Conservation (phyloP, 2,113 vertebrate genomes). For the Heteronetta atricapilla region DNA sequence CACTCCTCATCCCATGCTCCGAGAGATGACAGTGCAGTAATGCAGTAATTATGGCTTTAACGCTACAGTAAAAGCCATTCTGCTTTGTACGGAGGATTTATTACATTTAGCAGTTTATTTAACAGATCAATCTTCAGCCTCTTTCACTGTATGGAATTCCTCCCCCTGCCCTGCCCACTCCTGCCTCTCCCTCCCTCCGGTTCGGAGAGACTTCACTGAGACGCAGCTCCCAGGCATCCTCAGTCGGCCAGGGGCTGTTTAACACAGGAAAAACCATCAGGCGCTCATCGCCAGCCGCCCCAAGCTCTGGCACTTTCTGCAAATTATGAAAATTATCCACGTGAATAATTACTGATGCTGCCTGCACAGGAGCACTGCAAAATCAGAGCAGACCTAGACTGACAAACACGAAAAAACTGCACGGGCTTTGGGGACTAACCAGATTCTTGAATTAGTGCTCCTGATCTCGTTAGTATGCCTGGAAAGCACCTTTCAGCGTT, state of each 20-base stretch:
- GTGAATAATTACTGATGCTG: background rate
- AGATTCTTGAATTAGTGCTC: background rate
- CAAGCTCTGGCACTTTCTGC: background rate
- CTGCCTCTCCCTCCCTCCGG: background rate
- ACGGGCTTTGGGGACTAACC: background rate
- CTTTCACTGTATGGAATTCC: background rate
- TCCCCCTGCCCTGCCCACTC: background rate
- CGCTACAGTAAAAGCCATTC: background rate
- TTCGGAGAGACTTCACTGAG: background rate
- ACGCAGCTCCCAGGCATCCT: background rate
- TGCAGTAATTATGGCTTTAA: background rate
- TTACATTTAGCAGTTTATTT: constrained; percentile 30
- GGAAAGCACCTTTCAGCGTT: background rate
- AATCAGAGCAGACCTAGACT: background rate
- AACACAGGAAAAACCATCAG: background rate
- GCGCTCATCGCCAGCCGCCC: background rate
- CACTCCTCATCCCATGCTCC: constrained; percentile 13
- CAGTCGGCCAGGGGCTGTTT: background rate
- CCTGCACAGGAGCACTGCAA: background rate
- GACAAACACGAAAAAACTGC: background rate
- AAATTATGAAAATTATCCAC: background rate
- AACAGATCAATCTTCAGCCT: constrained; percentile 1
- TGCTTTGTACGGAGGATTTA: background rate
- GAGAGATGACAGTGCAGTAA: constrained; percentile 54
- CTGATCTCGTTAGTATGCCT: background rate